Percentiles rank a stretch among this genome's conserved stretches.
These are phyloP conservation scores for Romanogobio albipinnatus DNA, from an alignment of 2,113 vertebrate species.

Conservation along the genomic window DNA sequence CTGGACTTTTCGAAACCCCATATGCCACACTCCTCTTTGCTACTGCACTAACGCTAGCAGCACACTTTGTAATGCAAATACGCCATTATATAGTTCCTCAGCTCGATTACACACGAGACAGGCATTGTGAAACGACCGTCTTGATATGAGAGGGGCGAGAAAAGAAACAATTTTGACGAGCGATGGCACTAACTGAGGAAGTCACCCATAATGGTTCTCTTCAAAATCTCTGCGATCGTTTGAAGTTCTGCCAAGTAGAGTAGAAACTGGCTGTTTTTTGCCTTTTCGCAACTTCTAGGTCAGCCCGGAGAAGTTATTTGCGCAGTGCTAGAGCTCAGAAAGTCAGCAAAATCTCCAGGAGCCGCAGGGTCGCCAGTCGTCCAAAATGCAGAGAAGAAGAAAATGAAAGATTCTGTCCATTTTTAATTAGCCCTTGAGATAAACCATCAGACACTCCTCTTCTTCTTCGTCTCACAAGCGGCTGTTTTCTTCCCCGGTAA, in stretches of 20 bases:
- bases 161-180: neutral
- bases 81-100: slow-evolving; percentile 25
- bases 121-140: neutral
- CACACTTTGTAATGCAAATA: slow-evolving; percentile 34
- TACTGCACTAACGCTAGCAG: neutral
- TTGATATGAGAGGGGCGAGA: neutral
- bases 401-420: slow-evolving; percentile 37
- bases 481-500: slow-evolving; percentile 3
- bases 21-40: neutral
- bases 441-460: slow-evolving; percentile 9
- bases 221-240: neutral
- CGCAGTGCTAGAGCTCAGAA: neutral
- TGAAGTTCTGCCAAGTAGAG: slow-evolving; percentile 30
- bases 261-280: slow-evolving; percentile 5
- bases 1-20: slow-evolving; percentile 19
- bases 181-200: slow-evolving; percentile 1
- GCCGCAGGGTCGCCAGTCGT: slow-evolving; percentile 4
- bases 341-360: slow-evolving; percentile 19
- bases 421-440: slow-evolving; percentile 47
- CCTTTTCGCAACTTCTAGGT: neutral
- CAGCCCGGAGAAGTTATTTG: neutral
- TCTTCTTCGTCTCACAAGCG: neutral
- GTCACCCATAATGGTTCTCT: neutral
- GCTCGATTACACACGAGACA: slow-evolving; percentile 31
- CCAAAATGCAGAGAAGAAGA: neutral